Base-by-base conservation (phyloP, 2,888 invertebrate genomes). In the Drosophila pseudotakahashii region DNA sequence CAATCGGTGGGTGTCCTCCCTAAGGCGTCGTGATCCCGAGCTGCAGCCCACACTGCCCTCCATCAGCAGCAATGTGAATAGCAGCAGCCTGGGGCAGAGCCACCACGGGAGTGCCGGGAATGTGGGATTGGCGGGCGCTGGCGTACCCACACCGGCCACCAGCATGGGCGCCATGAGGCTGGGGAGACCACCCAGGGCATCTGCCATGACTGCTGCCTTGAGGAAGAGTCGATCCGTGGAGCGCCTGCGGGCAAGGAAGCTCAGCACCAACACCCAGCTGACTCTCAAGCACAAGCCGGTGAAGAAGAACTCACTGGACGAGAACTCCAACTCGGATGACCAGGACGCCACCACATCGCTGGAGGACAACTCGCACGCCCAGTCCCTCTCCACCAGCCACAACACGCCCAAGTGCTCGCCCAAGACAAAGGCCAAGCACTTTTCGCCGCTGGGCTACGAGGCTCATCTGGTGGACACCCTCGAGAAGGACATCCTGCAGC, bases 401-500 rank as follows among this genome's bases (percentile, higher is more conserved):
- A 87, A 73, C 16, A 92, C 92, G 23, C 92, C 92, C 10, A 90
- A 91, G 67, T 89, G 89, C 63, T 91, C 92, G 16, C 91, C 91
- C 39, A 91, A 90, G 77, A 90, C 86, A 7, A 92, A 91, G 78
- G 66, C 77, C 5, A 91, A 91, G 77, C 78, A 83, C 53, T 91
- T 91, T 66, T 92, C 94, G 5, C 93, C 95, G 0, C 92, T 94
- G 6, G 96, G 97, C 5, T 96, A 95, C 89, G 97, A 95, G 84
- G 88, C 94, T 4, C 95, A 96, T 90, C 92, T 98, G 53, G 96
- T 97, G 1, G 97, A 97, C 75, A 96, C 96, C 14, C 91, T 97
- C 44, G 97, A 97, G 91, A 94, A 96, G 87, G 97, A 97, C 89
- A 97, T 97, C 72, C 92, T 97, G 44, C 96, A 96, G 91, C 94